Evolutionary conservation across 2,797 vertebrate species (phyloP).

Genomic region (Gadopsis marmoratus): DNA sequence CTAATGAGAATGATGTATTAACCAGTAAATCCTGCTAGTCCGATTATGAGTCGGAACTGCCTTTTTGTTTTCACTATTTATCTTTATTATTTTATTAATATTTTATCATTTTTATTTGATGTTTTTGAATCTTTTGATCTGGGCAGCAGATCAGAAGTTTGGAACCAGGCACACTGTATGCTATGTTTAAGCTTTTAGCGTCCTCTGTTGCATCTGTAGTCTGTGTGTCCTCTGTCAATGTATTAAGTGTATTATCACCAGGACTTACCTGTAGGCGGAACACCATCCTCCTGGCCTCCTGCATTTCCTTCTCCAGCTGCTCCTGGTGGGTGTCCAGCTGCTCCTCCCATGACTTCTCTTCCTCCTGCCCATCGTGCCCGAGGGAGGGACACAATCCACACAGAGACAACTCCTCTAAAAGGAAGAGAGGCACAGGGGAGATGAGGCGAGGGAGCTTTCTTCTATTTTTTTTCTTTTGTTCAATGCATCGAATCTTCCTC

Average conservation of each 20-base stretch:
- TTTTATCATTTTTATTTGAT: neutral
- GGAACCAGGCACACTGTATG: neutral
- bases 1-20: neutral
- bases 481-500: constrained; percentile 29
- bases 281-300: constrained; percentile 98
- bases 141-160: neutral
- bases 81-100: neutral
- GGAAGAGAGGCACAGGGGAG: constrained; percentile 6
- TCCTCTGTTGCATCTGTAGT: constrained; percentile 9
- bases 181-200: constrained; percentile 4
- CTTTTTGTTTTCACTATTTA: neutral
- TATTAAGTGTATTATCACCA: constrained; percentile 26
- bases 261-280: constrained; percentile 93
- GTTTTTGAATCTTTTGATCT: neutral
- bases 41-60: neutral
- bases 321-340: constrained; percentile 97
- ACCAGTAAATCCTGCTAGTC: neutral
- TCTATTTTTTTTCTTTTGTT: neutral
- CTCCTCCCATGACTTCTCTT: constrained; percentile 93
- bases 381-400: constrained; percentile 83
- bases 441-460: neutral
- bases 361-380: constrained; percentile 78
- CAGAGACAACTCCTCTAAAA: constrained; percentile 85
- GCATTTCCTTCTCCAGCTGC: constrained; percentile 98
- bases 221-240: constrained; percentile 13